These are phyloP conservation scores for Cephus pygmeus DNA, from an alignment of 2,888 invertebrate species.

Conservation along the genomic window DNA sequence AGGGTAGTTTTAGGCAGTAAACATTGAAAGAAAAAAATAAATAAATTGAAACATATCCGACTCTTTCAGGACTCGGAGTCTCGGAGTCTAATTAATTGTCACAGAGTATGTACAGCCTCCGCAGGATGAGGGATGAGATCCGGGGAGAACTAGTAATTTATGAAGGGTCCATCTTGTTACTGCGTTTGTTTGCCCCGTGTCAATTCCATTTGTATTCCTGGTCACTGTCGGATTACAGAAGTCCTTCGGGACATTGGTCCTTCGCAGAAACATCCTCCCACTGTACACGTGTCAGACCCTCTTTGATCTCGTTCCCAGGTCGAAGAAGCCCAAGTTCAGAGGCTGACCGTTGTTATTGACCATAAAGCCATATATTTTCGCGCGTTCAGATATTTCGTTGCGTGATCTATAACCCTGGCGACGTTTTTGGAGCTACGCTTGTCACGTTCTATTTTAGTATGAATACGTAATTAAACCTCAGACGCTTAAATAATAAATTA, in stretches of 20 bases:
- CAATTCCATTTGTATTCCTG: constrained; percentile 25
- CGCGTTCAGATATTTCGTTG: neutral
- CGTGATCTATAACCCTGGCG: neutral
- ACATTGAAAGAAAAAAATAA: neutral
- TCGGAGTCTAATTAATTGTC: neutral
- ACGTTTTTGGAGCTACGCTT: neutral
- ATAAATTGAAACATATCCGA: neutral
- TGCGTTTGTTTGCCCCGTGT: constrained; percentile 24
- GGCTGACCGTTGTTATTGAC: neutral
- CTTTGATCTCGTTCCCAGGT: constrained; percentile 11
- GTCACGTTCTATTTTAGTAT: neutral
- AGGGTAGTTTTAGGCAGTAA: neutral
- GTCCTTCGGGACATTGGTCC: constrained; percentile 20
- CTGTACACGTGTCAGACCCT: constrained; percentile 9
- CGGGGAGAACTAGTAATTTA: neutral
- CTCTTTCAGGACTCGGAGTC: neutral
- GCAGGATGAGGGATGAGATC: neutral
- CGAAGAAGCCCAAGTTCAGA: neutral
- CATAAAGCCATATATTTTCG: neutral
- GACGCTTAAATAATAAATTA: neutral
- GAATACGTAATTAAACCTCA: neutral
- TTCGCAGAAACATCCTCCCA: constrained; percentile 12
- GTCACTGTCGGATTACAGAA: constrained; percentile 17
- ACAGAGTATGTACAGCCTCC: neutral
- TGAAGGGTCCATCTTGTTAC: constrained; percentile 5